phyloP scores from a whole-genome alignment of 2,113 vertebrate genomes.

The Rafetus swinhoei region DNA sequence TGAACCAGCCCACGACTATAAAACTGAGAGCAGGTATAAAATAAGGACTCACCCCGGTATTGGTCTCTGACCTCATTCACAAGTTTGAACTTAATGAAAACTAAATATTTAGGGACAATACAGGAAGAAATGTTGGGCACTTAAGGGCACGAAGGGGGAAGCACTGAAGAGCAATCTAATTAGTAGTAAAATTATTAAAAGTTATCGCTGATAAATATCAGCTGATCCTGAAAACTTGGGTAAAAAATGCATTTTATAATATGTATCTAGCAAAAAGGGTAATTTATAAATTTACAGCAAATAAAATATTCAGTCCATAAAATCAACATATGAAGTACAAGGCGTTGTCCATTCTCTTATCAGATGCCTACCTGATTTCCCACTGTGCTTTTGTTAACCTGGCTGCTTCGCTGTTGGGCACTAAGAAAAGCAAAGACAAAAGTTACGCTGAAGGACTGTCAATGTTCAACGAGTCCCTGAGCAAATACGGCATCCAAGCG shows the following conservation, averaged over 20 bases:
- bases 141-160: background rate
- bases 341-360: conserved; percentile 65
- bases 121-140: conserved; percentile 43
- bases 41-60: conserved; percentile 67
- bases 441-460: conserved; percentile 63
- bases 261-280: conserved; percentile 61
- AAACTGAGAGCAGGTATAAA: conserved; percentile 51
- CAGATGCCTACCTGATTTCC: conserved; percentile 89
- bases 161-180: conserved; percentile 46
- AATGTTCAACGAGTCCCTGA: conserved; percentile 18
- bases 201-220: conserved; percentile 27
- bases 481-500: conserved; percentile 6
- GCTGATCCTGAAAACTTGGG: conserved; percentile 38
- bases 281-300: conserved; percentile 50
- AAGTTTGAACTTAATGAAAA: conserved; percentile 52
- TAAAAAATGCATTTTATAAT: conserved; percentile 19
- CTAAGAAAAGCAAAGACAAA: conserved; percentile 82
- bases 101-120: conserved; percentile 49
- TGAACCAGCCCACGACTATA: conserved; percentile 60
- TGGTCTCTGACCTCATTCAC: conserved; percentile 59
- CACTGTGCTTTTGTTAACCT: conserved; percentile 83
- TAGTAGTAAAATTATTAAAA: conserved; percentile 47
- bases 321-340: conserved; percentile 60
- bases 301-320: conserved; percentile 50
- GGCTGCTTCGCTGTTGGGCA: conserved; percentile 87